phyloP scores from a whole-genome alignment of 2,797 vertebrate species.

The Ara ararauna region DNA sequence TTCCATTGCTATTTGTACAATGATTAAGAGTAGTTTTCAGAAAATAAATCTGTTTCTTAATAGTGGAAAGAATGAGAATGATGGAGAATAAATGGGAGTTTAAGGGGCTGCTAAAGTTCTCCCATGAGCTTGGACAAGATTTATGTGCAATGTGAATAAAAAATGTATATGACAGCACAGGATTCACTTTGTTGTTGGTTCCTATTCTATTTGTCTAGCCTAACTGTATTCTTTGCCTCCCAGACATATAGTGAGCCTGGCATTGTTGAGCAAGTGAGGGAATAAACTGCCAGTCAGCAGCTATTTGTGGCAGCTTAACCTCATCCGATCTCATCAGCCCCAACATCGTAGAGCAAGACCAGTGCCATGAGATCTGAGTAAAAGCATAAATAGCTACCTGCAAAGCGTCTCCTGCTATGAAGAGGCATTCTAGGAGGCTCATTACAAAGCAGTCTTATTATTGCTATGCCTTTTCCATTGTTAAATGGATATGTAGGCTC shows the following conservation, averaged over 20 bases:
- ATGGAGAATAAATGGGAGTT: slow-evolving; percentile 51
- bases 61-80: slow-evolving; percentile 52
- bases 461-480: neutral
- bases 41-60: slow-evolving; percentile 63
- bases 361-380: neutral
- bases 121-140: slow-evolving; percentile 50
- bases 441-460: neutral
- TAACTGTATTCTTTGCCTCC: slow-evolving; percentile 37
- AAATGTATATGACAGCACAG: slow-evolving; percentile 38
- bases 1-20: slow-evolving; percentile 55
- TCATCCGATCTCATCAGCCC: slow-evolving; percentile 19
- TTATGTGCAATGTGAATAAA: slow-evolving; percentile 59
- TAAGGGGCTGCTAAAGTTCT: slow-evolving; percentile 51
- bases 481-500: neutral
- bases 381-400: slow-evolving; percentile 3
- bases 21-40: slow-evolving; percentile 52
- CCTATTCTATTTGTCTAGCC: slow-evolving; percentile 47
- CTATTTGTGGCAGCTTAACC: slow-evolving; percentile 45
- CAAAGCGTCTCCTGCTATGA: neutral
- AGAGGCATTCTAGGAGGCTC: neutral
- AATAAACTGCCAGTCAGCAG: slow-evolving; percentile 53
- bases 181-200: slow-evolving; percentile 54
- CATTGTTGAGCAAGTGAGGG: neutral
- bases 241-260: slow-evolving; percentile 40
- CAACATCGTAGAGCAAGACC: slow-evolving; percentile 16